Evolutionary conservation across 2,888 invertebrate species (phyloP), one percentile per base, ranked within the genome.

Genomic region (Metacarcinus magister): DNA sequence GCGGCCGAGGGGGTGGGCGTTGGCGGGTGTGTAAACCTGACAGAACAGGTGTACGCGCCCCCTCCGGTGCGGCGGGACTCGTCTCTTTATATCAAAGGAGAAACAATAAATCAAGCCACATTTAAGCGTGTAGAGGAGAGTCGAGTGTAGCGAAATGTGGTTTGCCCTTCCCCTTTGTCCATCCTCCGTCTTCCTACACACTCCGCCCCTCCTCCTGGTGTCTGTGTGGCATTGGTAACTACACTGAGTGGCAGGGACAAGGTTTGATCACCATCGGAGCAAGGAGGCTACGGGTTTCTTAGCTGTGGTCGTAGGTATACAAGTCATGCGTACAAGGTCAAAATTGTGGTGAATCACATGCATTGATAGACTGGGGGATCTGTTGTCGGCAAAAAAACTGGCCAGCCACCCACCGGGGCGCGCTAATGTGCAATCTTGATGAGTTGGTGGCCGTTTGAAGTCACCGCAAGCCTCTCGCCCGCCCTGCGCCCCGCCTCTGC

Each of bases 361-460:
- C 95, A 95, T 95, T 95, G 95, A 95, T 95, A 95, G 95, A 95
- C 95, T 91, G 92, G 93, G 67, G 95, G 95, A 95, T 95, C 94
- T 94, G 95, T 94, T 95, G 95, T 91, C 46, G 75, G 94, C 91
- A 94, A 95, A 95, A 95, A 95, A 94, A 91, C 95, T 94, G 94
- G 90, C 92, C 94, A 94, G 94, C 96, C 96, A 96, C 96, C 96
- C 96, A 96, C 94, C 94, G 92, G 94, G 96, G 96, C 90, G 94
- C 96, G 96, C 87, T 96, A 96, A 96, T 96, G 96, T 96, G 96
- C 92, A 96, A 96, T 96, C 94, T 96, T 94, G 96, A 96, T 96
- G 96, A 96, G 96, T 94, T 92, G 94, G 94, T 60, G 54, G 92
- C 28, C 96, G 48, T 96, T 96, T 96, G 96, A 96, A 94, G 96